Conservation (phyloP, 2,113 vertebrate genomes). For the Empidonax traillii region DNA sequence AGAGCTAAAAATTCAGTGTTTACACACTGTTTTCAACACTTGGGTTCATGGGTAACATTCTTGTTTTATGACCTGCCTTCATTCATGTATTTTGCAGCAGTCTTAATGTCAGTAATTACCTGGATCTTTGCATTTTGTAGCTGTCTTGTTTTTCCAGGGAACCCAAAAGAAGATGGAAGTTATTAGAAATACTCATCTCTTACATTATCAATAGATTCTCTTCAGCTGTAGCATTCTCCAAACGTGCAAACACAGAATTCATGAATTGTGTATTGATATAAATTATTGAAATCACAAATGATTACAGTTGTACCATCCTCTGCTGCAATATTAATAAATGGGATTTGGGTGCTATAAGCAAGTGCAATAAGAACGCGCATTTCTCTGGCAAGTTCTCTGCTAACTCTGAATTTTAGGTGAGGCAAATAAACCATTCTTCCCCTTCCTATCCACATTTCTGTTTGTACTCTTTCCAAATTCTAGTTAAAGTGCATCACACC, state of each 20-base stretch:
- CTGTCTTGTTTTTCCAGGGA: background rate
- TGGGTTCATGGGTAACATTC: background rate
- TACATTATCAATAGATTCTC: background rate
- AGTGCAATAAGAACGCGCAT: background rate
- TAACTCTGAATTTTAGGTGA: background rate
- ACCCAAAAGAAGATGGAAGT: background rate
- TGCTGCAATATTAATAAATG: conserved; percentile 41
- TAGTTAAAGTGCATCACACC: background rate
- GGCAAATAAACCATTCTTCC: background rate
- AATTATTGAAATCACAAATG: conserved; percentile 43
- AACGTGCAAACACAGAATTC: conserved; percentile 12
- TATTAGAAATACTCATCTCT: conserved; percentile 3
- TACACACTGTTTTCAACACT: background rate
- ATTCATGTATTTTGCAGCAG: background rate
- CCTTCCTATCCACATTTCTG: background rate
- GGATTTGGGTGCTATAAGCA: background rate
- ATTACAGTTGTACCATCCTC: conserved; percentile 7
- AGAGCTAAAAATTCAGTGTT: background rate
- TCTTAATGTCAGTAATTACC: background rate
- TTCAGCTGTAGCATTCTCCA: conserved; percentile 8
- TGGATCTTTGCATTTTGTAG: background rate
- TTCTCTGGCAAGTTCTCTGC: background rate
- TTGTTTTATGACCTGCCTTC: background rate
- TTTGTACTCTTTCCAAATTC: background rate
- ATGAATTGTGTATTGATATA: conserved; percentile 42